Evolutionary conservation across 1,140 invertebrate species (phyloP).

Genomic region (Maniola jurtina): DNA sequence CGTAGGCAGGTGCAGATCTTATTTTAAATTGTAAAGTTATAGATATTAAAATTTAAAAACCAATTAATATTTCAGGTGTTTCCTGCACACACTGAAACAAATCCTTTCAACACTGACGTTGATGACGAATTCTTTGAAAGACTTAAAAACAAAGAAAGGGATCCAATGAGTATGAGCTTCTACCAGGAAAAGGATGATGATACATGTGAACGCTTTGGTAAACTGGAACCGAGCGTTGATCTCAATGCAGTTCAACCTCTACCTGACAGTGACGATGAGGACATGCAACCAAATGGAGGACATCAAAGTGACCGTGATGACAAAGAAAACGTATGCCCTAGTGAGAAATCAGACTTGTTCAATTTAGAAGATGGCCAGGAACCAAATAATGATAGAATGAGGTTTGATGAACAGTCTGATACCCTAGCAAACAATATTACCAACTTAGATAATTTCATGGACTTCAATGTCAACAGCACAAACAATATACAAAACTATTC

Average conservation of each 20-base stretch:
- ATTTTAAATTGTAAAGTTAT: too few relatives aligned
- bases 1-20: too few relatives aligned
- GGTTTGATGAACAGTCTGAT: constrained; percentile 52
- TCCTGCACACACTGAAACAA: constrained; percentile 64
- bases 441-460: constrained; percentile 56
- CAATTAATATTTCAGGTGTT: constrained; percentile 60
- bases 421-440: constrained; percentile 40
- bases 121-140: constrained; percentile 75
- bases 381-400: constrained; percentile 68
- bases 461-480: constrained; percentile 48
- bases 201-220: constrained; percentile 73
- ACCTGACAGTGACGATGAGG: constrained; percentile 80
- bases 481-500: constrained; percentile 59
- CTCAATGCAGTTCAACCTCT: constrained; percentile 83
- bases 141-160: constrained; percentile 78
- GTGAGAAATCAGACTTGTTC: constrained; percentile 41
- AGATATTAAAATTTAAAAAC: constrained; percentile 9
- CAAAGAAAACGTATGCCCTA: constrained; percentile 65
- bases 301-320: constrained; percentile 46
- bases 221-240: constrained; percentile 74
- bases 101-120: constrained; percentile 64
- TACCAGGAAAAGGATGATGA: constrained; percentile 82
- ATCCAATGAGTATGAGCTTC: constrained; percentile 86
- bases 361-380: constrained; percentile 38
- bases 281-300: constrained; percentile 62